Conservation (phyloP, 2,888 invertebrate species). For the Azorinus chamasolen region DNA sequence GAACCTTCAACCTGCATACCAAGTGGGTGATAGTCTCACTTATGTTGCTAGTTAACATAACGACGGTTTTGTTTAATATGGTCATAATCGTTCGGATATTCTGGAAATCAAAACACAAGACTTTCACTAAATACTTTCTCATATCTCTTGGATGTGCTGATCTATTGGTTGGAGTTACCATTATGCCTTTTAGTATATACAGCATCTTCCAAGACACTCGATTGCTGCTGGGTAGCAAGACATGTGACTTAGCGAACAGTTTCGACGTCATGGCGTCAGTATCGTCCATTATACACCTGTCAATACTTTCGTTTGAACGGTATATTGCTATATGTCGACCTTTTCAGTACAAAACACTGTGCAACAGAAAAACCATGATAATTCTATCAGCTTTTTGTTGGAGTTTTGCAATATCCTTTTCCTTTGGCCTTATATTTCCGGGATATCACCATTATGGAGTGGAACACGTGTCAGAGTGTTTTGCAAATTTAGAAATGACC, state of each 20-base stretch:
- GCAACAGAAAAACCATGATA: slow-evolving; percentile 7
- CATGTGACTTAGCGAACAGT: slow-evolving; percentile 37
- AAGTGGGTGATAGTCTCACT: neutral
- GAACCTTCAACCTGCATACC: too few species aligned
- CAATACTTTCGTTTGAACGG: slow-evolving; percentile 40
- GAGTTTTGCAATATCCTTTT: slow-evolving; percentile 6
- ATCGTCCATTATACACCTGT: slow-evolving; percentile 44
- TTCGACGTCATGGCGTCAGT: slow-evolving; percentile 40
- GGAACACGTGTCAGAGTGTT: slow-evolving; percentile 14
- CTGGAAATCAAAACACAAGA: slow-evolving; percentile 25
- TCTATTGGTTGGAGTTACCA: slow-evolving; percentile 31
- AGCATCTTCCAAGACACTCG: slow-evolving; percentile 15
- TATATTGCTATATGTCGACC: slow-evolving; percentile 39
- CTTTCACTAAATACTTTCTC: slow-evolving; percentile 37
- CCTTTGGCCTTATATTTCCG: slow-evolving; percentile 42
- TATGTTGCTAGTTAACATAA: neutral
- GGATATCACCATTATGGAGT: slow-evolving; percentile 14
- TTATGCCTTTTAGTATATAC: slow-evolving; percentile 42
- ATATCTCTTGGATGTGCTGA: slow-evolving; percentile 39
- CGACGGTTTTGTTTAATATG: neutral
- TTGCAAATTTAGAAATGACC: neutral
- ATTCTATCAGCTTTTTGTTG: slow-evolving; percentile 24
- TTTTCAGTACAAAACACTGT: slow-evolving; percentile 25
- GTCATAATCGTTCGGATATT: neutral
- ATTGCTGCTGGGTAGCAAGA: slow-evolving; percentile 11